Conservation (phyloP, 2,888 invertebrate species). For the Caenorhabditis sp. region DNA sequence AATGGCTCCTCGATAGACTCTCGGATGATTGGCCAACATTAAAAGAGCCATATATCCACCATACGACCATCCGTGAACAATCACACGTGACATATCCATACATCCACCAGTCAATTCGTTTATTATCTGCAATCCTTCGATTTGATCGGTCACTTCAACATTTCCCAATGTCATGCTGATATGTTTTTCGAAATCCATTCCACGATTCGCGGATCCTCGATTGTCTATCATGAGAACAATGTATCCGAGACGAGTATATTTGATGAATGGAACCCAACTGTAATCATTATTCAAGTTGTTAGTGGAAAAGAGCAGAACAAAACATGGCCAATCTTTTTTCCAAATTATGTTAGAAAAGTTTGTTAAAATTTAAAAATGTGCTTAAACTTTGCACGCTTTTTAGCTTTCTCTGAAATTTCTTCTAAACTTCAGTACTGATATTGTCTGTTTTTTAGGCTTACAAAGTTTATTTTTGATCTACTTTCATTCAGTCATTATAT, state of each 20-base stretch:
- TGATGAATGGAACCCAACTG: conserved; percentile 78
- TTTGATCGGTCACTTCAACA: conserved; percentile 91
- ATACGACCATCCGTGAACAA: conserved; percentile 98
- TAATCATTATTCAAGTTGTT: neutral
- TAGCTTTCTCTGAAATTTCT: too few species aligned
- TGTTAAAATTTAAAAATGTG: too few species aligned
- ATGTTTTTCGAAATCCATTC: conserved; percentile 88
- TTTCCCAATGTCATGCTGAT: conserved; percentile 88
- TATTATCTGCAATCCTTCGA: conserved; percentile 88
- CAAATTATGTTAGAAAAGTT: too few species aligned
- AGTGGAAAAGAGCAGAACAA: conserved; percentile 4
- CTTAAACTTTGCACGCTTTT: too few species aligned
- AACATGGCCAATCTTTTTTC: too few species aligned
- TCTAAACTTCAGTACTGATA: too few species aligned
- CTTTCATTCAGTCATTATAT: too few species aligned
- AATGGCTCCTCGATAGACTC: conserved; percentile 76
- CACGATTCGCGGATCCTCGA: conserved; percentile 91
- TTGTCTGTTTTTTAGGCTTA: too few species aligned
- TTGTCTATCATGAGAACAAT: conserved; percentile 95
- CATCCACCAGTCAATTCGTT: conserved; percentile 75
- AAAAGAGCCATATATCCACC: conserved; percentile 96
- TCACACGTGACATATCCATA: conserved; percentile 89
- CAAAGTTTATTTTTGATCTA: too few species aligned
- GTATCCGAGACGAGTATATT: conserved; percentile 92
- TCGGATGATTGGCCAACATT: conserved; percentile 84